Evolutionary conservation across 2,797 vertebrate genomes (phyloP).

Genomic region (Echeneis naucrates): DNA sequence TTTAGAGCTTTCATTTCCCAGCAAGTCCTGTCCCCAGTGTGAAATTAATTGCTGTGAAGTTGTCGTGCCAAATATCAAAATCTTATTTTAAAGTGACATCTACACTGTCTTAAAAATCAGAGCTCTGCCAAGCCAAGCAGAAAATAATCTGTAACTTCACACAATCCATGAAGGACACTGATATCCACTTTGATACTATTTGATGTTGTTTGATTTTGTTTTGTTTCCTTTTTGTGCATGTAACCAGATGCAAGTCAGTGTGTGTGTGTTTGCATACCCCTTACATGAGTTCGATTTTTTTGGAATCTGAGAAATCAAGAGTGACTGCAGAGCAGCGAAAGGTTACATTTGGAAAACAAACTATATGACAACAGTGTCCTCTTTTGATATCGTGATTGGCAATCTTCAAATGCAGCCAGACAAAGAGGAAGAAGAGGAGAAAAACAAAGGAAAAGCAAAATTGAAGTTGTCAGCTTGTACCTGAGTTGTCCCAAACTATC

Average conservation of each 20-base stretch:
- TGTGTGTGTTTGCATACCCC: not conserved
- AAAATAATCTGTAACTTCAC: slow-evolving; percentile 70
- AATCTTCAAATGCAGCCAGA: slow-evolving; percentile 74
- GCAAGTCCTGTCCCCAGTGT: slow-evolving; percentile 45
- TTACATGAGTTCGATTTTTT: slow-evolving; percentile 37
- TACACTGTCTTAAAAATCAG: slow-evolving; percentile 62
- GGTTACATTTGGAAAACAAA: slow-evolving; percentile 68
- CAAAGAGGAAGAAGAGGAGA: slow-evolving; percentile 46
- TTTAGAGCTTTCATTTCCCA: slow-evolving; percentile 35
- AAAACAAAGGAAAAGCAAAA: slow-evolving; percentile 60
- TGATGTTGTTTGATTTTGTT: slow-evolving; percentile 66
- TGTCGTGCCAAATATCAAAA: slow-evolving; percentile 67
- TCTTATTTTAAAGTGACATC: slow-evolving; percentile 69
- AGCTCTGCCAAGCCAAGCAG: slow-evolving; percentile 62
- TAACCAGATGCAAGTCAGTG: slow-evolving; percentile 7
- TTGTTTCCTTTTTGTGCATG: slow-evolving; percentile 33
- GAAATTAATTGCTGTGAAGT: slow-evolving; percentile 71
- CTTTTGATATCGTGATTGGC: slow-evolving; percentile 72
- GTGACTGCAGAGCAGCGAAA: slow-evolving; percentile 56
- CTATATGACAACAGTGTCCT: slow-evolving; percentile 56
- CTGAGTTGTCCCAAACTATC: slow-evolving; percentile 74
- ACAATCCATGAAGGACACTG: slow-evolving; percentile 67
- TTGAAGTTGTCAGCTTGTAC: slow-evolving; percentile 73
- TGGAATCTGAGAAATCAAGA: slow-evolving; percentile 47
- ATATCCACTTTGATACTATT: slow-evolving; percentile 70